Conservation (phyloP, 2,888 invertebrate genomes). For the Protonemura montana region DNA sequence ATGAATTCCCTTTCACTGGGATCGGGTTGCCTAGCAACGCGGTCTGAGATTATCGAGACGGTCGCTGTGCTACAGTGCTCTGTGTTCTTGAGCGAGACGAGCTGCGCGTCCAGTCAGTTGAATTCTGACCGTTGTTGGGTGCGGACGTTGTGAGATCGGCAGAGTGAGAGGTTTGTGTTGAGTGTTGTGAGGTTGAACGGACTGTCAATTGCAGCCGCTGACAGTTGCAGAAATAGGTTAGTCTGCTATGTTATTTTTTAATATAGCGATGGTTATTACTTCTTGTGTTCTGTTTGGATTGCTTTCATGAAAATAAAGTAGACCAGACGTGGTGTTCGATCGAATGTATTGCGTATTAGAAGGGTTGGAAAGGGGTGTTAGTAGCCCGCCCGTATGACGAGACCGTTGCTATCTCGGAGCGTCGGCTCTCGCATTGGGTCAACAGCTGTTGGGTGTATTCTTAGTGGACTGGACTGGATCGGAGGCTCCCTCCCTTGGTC, state of each 20-base stretch:
- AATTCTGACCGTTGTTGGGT: not conserved
- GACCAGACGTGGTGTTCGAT: not conserved
- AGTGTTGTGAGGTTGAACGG: not conserved
- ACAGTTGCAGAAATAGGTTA: slow-evolving; percentile 20
- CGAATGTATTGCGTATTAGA: slow-evolving; percentile 17
- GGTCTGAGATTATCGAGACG: not conserved
- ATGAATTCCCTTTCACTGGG: slow-evolving; percentile 48
- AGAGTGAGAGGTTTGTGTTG: not conserved
- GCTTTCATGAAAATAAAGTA: not conserved
- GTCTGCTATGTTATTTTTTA: not conserved
- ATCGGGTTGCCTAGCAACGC: slow-evolving; percentile 45
- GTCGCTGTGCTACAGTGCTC: not conserved
- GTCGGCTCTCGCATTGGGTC: slow-evolving; percentile 35
- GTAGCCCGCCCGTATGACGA: not conserved
- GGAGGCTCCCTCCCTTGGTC: not conserved
- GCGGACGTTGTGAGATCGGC: not conserved
- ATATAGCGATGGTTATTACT: not conserved
- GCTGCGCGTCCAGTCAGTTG: slow-evolving; percentile 33
- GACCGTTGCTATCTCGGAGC: not conserved
- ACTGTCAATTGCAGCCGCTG: slow-evolving; percentile 9
- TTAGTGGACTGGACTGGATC: not conserved
- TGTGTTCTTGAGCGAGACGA: no score
- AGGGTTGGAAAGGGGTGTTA: not conserved
- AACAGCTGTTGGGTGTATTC: not conserved
- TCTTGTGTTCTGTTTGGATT: not conserved